Evolutionary conservation across 1,140 invertebrate genomes (phyloP).

Genomic region (Apis laboriosa): DNA sequence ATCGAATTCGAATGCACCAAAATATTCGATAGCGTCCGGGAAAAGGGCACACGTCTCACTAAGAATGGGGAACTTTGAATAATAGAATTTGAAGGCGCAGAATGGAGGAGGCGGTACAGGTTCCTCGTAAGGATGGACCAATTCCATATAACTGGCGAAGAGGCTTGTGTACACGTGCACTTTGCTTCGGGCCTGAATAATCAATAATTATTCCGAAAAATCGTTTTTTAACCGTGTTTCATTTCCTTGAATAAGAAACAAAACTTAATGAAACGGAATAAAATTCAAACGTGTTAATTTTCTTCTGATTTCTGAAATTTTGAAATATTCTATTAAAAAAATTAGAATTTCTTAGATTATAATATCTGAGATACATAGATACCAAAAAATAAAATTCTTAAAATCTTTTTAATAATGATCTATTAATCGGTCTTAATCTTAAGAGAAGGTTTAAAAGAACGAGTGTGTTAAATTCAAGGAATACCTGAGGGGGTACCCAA

Average conservation of each 20-base stretch:
- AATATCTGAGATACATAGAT: too few species aligned
- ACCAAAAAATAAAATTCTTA: too few species aligned
- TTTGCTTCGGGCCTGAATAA: conserved; percentile 70
- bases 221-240: too few species aligned
- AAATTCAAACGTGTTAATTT: too few species aligned
- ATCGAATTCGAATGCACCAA: conserved; percentile 72
- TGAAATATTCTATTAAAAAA: too few species aligned
- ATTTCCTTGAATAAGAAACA: too few species aligned
- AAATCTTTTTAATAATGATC: too few species aligned
- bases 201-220: not conserved
- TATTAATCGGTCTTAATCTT: too few species aligned
- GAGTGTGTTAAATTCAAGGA: not conserved
- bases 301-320: too few species aligned
- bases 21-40: conserved; percentile 59
- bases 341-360: too few species aligned
- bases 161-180: conserved; percentile 71
- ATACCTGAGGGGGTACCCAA: conserved; percentile 67
- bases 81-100: conserved; percentile 71
- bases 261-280: too few species aligned
- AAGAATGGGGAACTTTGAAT: conserved; percentile 53
- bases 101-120: conserved; percentile 62
- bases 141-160: conserved; percentile 68
- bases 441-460: too few species aligned
- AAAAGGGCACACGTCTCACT: conserved; percentile 55
- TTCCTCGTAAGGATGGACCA: conserved; percentile 66